These are phyloP conservation scores for Lophura swinhoii DNA, from an alignment of 2,797 vertebrate species.

Conservation along the genomic window DNA sequence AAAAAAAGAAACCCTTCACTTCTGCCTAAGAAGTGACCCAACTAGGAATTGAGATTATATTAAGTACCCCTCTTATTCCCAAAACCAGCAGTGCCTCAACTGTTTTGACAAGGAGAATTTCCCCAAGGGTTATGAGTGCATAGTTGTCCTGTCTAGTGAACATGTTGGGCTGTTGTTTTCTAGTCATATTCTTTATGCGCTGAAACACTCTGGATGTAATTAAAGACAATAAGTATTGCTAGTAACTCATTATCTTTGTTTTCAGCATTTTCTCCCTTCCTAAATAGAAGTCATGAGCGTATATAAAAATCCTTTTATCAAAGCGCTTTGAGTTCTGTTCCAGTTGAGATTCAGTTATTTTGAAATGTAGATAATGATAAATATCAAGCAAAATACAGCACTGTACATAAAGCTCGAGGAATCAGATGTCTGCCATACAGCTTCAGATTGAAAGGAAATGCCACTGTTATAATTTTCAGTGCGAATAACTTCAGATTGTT, in stretches of 20 bases:
- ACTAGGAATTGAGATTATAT: background rate
- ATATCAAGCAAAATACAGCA: background rate
- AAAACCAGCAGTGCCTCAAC: background rate
- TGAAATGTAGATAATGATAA: slow-evolving; percentile 12
- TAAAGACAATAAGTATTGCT: background rate
- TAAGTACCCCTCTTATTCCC: background rate
- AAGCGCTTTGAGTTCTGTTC: slow-evolving; percentile 10
- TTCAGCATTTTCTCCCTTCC: background rate
- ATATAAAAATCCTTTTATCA: background rate
- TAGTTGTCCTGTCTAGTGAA: background rate
- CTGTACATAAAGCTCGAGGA: background rate
- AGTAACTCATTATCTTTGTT: background rate
- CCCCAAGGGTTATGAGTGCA: background rate
- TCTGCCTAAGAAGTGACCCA: background rate
- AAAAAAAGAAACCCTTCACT: background rate
- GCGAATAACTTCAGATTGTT: background rate
- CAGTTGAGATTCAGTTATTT: background rate
- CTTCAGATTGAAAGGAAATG: background rate
- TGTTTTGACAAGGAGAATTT: background rate
- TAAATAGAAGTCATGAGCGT: slow-evolving; percentile 8
- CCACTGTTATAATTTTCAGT: background rate
- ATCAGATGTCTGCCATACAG: background rate
- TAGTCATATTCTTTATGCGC: background rate
- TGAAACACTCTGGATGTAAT: background rate
- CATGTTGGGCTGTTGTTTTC: background rate